Base-by-base conservation (phyloP, 2,888 invertebrate genomes). In the Blastobasis lacticolella region DNA sequence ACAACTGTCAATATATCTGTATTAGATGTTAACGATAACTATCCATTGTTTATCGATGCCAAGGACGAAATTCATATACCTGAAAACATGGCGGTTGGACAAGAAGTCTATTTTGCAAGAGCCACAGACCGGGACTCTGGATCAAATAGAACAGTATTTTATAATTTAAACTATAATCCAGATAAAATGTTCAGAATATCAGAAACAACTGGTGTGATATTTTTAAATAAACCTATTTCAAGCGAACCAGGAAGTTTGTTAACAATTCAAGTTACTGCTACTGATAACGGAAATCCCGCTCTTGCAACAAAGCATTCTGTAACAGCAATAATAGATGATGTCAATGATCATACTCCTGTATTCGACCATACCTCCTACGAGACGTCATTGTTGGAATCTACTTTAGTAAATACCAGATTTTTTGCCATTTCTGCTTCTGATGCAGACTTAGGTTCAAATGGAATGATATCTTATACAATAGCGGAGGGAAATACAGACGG, bases 281-380 rank as follows among this genome's bases (percentile, higher is more conserved):
- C 93, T n/a, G 97, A 97, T 80, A 93, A 94, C 50, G 97, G 96
- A 5, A 90, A 88, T 54, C 94, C 93, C 6, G 85, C 94, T 6
- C 84, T 96, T 48, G 92, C 93, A 10, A 93, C 95, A 0, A 94
- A 93, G 64, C 93, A 95, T 64, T 89, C 91, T 6, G 90, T 96
- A 46, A 89, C 91, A 38, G 90, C 95, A 45, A 90, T 91, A 36
- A 90, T 97, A 54, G 92, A 93, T 64, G 97, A 98, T 75, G 96
- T 97, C 3, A 98, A 98, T 78, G 97, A 98, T 80, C 97, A 98
- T 71, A 97, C 97, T 0, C 98, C 98, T 7, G 94, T 96, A 4
- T 98, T 98, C 78, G 95, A 95, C 73, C 94, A 96, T 63, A 94
- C 94, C 0, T 95, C 94, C 10, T 98, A 97, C 78, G 97, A 98